phyloP scores from a whole-genome alignment of 2,888 invertebrate genomes.

The Mesodorylaimus sp. region DNA sequence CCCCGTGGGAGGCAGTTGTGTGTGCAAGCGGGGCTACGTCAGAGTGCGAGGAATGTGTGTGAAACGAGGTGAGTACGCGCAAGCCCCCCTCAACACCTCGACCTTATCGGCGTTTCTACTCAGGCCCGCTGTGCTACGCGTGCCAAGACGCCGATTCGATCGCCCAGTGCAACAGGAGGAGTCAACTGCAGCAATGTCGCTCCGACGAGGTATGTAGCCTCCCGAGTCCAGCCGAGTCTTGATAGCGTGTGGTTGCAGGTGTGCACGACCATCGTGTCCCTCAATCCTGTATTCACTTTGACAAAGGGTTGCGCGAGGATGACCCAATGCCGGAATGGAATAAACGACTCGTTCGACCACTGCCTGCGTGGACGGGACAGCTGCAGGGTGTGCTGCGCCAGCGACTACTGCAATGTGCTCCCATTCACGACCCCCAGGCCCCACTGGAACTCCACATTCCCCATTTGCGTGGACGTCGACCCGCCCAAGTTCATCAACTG shows the following conservation, averaged over 20 bases:
- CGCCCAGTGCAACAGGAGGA: background rate
- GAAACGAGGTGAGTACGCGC: background rate
- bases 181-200: background rate
- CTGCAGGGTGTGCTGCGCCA: background rate
- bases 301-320: too few relatives aligned
- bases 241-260: too few relatives aligned
- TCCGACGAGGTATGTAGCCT: background rate
- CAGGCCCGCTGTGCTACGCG: background rate
- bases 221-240: too few relatives aligned
- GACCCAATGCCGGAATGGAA: too few relatives aligned
- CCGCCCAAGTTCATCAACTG: background rate
- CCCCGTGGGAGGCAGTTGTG: background rate
- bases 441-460: background rate
- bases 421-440: background rate
- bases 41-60: background rate
- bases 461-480: background rate
- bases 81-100: too few relatives aligned
- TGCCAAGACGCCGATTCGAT: background rate
- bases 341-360: too few relatives aligned
- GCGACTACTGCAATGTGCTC: background rate
- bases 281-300: too few relatives aligned
- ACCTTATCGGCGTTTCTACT: background rate
- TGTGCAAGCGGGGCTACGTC: background rate
- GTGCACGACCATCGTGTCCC: too few relatives aligned
- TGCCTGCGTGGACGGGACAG: background rate